Conservation (phyloP, 1,140 invertebrate species). For the Drosophila dunni region DNA sequence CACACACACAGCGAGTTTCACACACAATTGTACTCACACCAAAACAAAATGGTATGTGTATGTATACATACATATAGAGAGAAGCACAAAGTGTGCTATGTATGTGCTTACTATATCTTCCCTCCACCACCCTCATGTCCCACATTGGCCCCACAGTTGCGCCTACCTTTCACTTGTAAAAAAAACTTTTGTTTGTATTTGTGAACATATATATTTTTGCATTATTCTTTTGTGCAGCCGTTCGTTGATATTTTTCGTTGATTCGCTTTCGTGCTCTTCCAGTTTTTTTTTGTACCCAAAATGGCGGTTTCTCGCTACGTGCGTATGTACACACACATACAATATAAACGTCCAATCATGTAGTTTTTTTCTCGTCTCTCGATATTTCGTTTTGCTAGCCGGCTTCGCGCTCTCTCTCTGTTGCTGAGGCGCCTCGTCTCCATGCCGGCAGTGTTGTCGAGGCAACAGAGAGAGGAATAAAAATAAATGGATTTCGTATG, state of each 20-base stretch:
- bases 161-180: constrained; percentile 71
- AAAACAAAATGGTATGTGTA: constrained; percentile 1
- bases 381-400: constrained; percentile 74
- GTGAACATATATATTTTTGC: constrained; percentile 57
- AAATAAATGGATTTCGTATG: neutral
- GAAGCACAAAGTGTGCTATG: constrained; percentile 32
- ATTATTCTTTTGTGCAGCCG: constrained; percentile 66
- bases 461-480: constrained; percentile 28
- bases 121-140: constrained; percentile 17
- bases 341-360: constrained; percentile 36
- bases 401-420: constrained; percentile 58
- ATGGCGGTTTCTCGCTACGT: constrained; percentile 64
- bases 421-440: constrained; percentile 59
- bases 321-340: constrained; percentile 37
- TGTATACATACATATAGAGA: constrained; percentile 16
- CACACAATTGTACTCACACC: neutral
- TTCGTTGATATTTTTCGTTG: constrained; percentile 75
- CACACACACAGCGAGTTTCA: constrained; percentile 6
- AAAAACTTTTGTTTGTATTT: constrained; percentile 63
- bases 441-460: constrained; percentile 54
- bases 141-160: constrained; percentile 49
- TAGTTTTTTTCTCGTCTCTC: constrained; percentile 51
- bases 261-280: constrained; percentile 61
- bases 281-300: constrained; percentile 68
- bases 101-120: constrained; percentile 9